Conservation (phyloP, 2,888 invertebrate species). For the Dendrolimus houi region DNA sequence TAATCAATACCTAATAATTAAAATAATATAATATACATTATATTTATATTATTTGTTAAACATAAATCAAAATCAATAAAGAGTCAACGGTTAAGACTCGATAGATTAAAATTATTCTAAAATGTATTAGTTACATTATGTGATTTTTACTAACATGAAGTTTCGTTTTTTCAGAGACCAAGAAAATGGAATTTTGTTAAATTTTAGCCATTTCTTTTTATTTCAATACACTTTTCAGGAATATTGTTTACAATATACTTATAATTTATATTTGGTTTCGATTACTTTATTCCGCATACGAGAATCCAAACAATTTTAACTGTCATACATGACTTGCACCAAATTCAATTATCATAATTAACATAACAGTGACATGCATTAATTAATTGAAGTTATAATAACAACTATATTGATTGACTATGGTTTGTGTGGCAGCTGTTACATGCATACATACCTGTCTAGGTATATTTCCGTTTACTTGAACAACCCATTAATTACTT, state of each 20-base stretch:
- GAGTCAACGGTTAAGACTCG: no score
- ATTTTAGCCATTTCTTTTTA: neutral
- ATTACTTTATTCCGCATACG: no score
- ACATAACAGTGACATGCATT: conserved; percentile 23
- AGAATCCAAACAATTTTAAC: no score
- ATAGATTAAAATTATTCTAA: no score
- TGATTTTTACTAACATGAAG: no score
- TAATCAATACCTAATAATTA: no score
- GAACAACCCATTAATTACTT: conserved; percentile 1
- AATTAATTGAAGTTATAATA: conserved; percentile 20
- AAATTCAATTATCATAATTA: conserved; percentile 46
- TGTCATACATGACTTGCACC: conserved; percentile 41
- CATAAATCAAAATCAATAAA: no score
- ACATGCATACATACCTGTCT: conserved; percentile 64
- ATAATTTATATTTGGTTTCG: no score
- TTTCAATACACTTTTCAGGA: neutral
- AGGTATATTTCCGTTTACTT: conserved; percentile 59
- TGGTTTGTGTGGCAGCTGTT: conserved; percentile 70
- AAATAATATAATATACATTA: no score
- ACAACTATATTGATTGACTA: conserved; percentile 38
- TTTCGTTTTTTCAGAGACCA: neutral
- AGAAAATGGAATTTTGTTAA: neutral
- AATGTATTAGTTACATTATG: no score
- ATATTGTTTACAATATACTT: neutral
- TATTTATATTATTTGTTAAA: no score